phyloP scores from a whole-genome alignment of 2,888 invertebrate genomes.

The Agrenia bidenticulata region DNA sequence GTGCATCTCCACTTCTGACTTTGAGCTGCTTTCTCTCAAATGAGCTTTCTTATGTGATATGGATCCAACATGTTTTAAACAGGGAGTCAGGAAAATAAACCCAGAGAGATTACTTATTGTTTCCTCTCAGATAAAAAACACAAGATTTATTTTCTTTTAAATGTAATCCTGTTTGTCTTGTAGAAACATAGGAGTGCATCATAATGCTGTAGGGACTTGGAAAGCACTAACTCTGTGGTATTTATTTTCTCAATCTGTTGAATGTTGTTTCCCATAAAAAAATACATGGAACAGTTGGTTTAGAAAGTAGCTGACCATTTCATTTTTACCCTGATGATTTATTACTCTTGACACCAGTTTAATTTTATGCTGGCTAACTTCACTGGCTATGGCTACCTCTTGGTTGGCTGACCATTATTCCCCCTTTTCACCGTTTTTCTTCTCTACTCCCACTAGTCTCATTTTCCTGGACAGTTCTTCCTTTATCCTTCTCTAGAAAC shows the following conservation, averaged over 20 bases:
- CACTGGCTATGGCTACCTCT: background rate
- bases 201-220: background rate
- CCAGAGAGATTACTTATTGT: too few species aligned
- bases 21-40: too few species aligned
- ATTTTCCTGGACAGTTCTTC: background rate
- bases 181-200: too few species aligned
- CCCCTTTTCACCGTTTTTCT: background rate
- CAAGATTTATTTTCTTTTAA: conserved; percentile 20
- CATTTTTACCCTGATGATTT: conserved; percentile 16
- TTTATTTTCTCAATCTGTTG: conserved; percentile 14
- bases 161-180: conserved; percentile 14
- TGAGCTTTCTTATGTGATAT: too few species aligned
- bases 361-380: conserved; percentile 24
- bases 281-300: background rate
- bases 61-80: too few species aligned
- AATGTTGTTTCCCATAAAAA: conserved; percentile 3
- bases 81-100: too few species aligned
- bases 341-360: conserved; percentile 20
- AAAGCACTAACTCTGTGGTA: conserved; percentile 3
- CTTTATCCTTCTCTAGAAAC: conserved; percentile 1
- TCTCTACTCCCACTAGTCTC: background rate
- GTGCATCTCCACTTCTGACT: too few species aligned
- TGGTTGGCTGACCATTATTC: conserved; percentile 16
- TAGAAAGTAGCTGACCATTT: conserved; percentile 20
- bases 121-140: background rate